A percentile compares a stretch with the other conserved stretches of the same genome.
Evolutionary conservation across 2,797 vertebrate genomes (phyloP).

Genomic region (Propithecus perrieri): DNA sequence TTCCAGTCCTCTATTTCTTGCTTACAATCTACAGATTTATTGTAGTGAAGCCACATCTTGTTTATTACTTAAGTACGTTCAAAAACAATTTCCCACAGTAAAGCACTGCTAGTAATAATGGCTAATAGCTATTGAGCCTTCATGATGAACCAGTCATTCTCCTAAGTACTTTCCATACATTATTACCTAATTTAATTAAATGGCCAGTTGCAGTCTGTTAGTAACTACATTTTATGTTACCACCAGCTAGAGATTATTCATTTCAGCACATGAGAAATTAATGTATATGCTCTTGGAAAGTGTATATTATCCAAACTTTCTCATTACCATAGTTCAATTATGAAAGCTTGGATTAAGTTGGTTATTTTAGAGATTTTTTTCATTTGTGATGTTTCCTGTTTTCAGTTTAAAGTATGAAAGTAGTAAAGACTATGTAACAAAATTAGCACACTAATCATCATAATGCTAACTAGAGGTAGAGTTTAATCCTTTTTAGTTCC

Average conservation of each 20-base stretch:
- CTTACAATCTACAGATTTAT: background rate
- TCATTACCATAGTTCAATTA: constrained; percentile 26
- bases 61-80: constrained; percentile 32
- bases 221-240: constrained; percentile 54
- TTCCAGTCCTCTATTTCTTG: constrained; percentile 60
- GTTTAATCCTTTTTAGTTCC: background rate
- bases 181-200: constrained; percentile 59
- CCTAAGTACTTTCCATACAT: background rate
- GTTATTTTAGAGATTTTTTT: constrained; percentile 46
- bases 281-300: constrained; percentile 1
- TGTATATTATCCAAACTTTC: background rate
- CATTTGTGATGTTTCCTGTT: constrained; percentile 38
- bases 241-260: constrained; percentile 18
- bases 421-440: constrained; percentile 22
- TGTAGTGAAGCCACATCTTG: background rate
- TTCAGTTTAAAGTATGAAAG: constrained; percentile 45
- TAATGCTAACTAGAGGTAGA: background rate
- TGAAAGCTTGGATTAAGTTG: constrained; percentile 35
- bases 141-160: background rate
- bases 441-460: background rate
- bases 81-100: constrained; percentile 36
- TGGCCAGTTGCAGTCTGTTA: constrained; percentile 30
- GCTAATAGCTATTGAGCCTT: constrained; percentile 42
- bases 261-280: constrained; percentile 37
- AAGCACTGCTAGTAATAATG: constrained; percentile 33